Percentiles rank a stretch among this genome's conserved stretches.
Conservation (phyloP, 2,888 invertebrate genomes). For the Graphium colonna region DNA sequence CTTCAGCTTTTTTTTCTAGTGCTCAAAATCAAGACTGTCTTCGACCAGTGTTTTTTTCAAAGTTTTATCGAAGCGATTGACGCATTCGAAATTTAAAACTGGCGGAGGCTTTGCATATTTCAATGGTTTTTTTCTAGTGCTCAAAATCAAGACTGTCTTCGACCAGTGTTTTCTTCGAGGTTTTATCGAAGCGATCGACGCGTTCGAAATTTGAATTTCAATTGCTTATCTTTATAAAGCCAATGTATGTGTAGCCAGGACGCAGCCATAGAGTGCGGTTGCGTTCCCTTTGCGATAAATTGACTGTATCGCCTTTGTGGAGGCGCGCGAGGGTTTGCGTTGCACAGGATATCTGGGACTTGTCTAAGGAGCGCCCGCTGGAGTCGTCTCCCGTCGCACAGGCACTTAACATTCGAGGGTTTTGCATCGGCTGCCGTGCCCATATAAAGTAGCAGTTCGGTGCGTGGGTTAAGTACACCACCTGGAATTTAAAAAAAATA, state of each 20-base stretch:
- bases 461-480: slow-evolving; percentile 59
- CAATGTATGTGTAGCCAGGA: slow-evolving; percentile 62
- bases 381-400: slow-evolving; percentile 64
- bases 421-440: slow-evolving; percentile 41
- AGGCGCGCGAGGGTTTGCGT: slow-evolving; percentile 59
- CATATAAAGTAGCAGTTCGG: slow-evolving; percentile 66
- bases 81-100: too few relatives aligned
- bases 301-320: slow-evolving; percentile 52
- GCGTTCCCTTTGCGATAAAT: slow-evolving; percentile 59
- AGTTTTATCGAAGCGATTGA: too few relatives aligned
- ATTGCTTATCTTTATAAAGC: slow-evolving; percentile 69
- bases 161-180: too few relatives aligned
- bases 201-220: slow-evolving; percentile 34
- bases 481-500: slow-evolving; percentile 42
- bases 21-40: too few relatives aligned
- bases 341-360: slow-evolving; percentile 64
- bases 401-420: slow-evolving; percentile 47
- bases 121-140: too few relatives aligned
- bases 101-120: too few relatives aligned
- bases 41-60: too few relatives aligned
- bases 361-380: slow-evolving; percentile 42
- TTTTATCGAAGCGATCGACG: too few relatives aligned
- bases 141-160: too few relatives aligned
- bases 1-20: too few relatives aligned
- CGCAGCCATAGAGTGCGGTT: slow-evolving; percentile 61